Conservation (phyloP, 1,140 invertebrate genomes). For the Meloidogyne hapla region DNA sequence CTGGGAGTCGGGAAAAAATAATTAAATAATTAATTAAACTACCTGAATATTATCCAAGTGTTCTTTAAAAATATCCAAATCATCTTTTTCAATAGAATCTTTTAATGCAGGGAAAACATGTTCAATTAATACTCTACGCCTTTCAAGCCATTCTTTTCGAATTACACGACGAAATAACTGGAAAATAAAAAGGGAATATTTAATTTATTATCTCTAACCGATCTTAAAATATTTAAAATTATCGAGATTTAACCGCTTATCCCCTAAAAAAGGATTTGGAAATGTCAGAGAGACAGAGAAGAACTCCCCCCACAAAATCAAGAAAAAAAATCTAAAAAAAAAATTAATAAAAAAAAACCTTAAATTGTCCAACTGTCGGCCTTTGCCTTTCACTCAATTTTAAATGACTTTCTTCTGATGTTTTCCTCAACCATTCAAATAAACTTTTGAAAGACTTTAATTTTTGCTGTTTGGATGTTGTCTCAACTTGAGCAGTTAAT, state of each 20-base stretch:
- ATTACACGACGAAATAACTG: not conserved
- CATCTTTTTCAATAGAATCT: not conserved
- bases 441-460: not conserved
- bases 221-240: too few species aligned
- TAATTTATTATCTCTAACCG: too few species aligned
- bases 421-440: not conserved
- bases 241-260: too few species aligned
- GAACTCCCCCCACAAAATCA: too few species aligned
- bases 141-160: not conserved
- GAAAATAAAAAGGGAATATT: not conserved
- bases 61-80: not conserved
- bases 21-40: too few species aligned
- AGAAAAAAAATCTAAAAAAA: too few species aligned
- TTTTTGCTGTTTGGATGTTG: not conserved
- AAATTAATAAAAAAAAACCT: not conserved
- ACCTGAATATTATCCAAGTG: not conserved
- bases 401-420: not conserved
- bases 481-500: not conserved
- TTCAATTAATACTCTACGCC: not conserved
- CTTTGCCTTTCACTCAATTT: slow-evolving; percentile 5
- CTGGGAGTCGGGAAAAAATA: too few species aligned
- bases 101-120: not conserved
- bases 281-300: too few species aligned
- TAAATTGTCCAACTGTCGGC: not conserved
- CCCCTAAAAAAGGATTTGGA: too few species aligned